Evolutionary conservation across 2,888 invertebrate species (phyloP).

Genomic region (Andrena bucephala): DNA sequence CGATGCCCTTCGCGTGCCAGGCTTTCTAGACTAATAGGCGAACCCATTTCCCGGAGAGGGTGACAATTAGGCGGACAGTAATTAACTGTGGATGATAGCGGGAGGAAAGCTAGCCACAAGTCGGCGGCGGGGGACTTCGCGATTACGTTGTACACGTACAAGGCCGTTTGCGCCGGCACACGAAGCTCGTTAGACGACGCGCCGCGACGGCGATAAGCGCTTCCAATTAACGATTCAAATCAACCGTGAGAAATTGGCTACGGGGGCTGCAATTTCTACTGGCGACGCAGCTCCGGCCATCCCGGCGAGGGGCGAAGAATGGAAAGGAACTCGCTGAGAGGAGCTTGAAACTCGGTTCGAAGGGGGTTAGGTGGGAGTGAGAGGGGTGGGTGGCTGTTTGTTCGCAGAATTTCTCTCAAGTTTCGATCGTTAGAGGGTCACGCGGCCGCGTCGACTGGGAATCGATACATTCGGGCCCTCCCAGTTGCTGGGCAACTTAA

Average conservation of each 20-base stretch:
- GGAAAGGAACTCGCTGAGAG: neutral
- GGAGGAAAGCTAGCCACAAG: conserved; percentile 45
- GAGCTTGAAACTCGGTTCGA: neutral
- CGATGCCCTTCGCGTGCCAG: conserved; percentile 20
- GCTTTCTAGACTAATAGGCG: conserved; percentile 49
- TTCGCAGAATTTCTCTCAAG: conserved; percentile 39
- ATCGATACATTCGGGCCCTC: conserved; percentile 46
- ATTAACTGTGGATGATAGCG: conserved; percentile 66
- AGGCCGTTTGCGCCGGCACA: conserved; percentile 28
- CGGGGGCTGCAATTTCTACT: conserved; percentile 42
- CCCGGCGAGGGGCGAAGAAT: conserved; percentile 3
- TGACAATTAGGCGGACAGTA: conserved; percentile 67
- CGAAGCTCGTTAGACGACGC: conserved; percentile 33
- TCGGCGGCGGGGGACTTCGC: conserved; percentile 29
- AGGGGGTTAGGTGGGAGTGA: neutral
- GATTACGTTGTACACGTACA: conserved; percentile 58
- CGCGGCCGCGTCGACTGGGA: conserved; percentile 4
- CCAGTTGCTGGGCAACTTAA: conserved; percentile 62
- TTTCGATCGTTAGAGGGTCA: conserved; percentile 27
- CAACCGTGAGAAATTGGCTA: conserved; percentile 66
- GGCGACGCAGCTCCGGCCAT: neutral
- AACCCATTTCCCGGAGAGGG: conserved; percentile 55
- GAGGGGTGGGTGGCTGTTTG: conserved; percentile 26
- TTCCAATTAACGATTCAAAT: conserved; percentile 73
- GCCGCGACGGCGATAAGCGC: conserved; percentile 67